These are phyloP conservation scores for Siniperca scherzeri DNA, from an alignment of 2,797 vertebrate species.

Conservation along the genomic window DNA sequence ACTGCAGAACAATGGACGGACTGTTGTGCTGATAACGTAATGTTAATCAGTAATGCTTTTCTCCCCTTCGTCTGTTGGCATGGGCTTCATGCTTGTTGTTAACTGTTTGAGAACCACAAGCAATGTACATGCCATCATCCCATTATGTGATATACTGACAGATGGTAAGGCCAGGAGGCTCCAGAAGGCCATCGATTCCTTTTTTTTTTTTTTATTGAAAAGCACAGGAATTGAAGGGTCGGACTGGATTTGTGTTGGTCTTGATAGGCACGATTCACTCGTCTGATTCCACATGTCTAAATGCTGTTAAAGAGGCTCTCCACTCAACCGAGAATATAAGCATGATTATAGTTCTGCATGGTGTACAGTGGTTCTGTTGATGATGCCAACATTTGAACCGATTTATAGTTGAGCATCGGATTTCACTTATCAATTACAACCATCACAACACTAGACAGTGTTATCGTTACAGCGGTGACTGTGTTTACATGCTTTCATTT, in stretches of 20 bases:
- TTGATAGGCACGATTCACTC: background rate
- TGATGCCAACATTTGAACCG: no score
- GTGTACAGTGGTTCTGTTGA: no score
- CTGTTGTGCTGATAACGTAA: slow-evolving; percentile 66
- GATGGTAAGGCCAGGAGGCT: slow-evolving; percentile 24
- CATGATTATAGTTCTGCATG: background rate
- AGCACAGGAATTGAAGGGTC: background rate
- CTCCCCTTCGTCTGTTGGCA: slow-evolving; percentile 34
- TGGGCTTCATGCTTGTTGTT: slow-evolving; percentile 24
- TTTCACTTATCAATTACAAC: background rate
- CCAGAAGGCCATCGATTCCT: background rate
- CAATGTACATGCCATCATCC: slow-evolving; percentile 11
- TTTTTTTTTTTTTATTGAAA: slow-evolving; percentile 10
- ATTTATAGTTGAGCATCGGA: background rate
- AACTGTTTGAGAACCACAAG: slow-evolving; percentile 38
- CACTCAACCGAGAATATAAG: background rate
- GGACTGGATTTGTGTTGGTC: background rate
- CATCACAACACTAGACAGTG: no score
- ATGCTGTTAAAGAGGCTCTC: background rate
- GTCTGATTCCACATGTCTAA: no score
- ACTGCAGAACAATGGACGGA: slow-evolving; percentile 60
- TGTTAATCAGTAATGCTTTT: slow-evolving; percentile 63
- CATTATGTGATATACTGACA: slow-evolving; percentile 9
- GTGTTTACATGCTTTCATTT: background rate
- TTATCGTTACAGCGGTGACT: background rate